Conservation (phyloP, 2,888 invertebrate genomes). For the Ennomos fuscantarius region DNA sequence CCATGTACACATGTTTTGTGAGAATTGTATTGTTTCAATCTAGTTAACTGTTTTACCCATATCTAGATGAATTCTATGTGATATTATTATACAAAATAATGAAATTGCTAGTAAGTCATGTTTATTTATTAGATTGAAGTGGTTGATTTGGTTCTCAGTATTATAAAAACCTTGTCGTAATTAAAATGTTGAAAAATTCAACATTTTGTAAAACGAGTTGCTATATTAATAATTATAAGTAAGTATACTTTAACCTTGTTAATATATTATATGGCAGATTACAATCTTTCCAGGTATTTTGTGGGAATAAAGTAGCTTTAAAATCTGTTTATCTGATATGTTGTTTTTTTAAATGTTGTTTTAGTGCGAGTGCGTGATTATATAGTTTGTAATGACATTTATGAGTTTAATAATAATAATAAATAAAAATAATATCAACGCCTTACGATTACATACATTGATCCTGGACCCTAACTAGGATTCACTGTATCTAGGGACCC, state of each 20-base stretch:
- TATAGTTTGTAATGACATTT: no score
- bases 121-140: constrained; percentile 7
- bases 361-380: no score
- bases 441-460: no score
- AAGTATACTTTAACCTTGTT: constrained; percentile 16
- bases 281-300: constrained; percentile 1
- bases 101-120: background rate
- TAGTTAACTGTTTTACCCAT: no score
- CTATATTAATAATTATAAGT: constrained; percentile 6
- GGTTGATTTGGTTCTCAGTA: constrained; percentile 12
- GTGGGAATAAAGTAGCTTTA: constrained; percentile 10
- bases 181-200: background rate
- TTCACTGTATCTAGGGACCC: no score
- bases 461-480: no score
- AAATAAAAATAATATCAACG: no score
- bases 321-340: constrained; percentile 4
- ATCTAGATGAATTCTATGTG: no score
- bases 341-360: no score
- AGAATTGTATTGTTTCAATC: no score
- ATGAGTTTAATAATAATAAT: no score
- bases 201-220: constrained; percentile 14
- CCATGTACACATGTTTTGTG: background rate
- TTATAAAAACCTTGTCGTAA: constrained; percentile 1
- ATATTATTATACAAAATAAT: background rate
- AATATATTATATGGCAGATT: constrained; percentile 16